Percentiles rank a stretch among this genome's conserved stretches.
Conservation (phyloP, 2,888 invertebrate species). For the Myopa testacea region DNA sequence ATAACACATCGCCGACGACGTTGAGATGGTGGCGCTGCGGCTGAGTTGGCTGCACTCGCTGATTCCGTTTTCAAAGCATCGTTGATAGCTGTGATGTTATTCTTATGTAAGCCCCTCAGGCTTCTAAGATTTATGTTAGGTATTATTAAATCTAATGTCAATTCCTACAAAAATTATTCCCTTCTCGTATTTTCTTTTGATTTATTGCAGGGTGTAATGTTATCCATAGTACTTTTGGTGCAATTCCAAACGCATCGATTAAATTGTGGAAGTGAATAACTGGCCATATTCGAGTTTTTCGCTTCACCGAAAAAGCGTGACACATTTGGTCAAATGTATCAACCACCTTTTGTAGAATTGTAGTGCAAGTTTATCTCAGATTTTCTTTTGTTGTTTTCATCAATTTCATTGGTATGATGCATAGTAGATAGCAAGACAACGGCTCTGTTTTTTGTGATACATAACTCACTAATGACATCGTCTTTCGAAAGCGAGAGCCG, state of each 20-base stretch:
- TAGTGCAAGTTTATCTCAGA: background rate
- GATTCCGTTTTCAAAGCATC: too few species aligned
- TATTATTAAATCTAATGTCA: too few species aligned
- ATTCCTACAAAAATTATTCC: too few species aligned
- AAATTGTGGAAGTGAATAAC: conserved; percentile 3
- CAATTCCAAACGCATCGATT: too few species aligned
- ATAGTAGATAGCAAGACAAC: conserved; percentile 1
- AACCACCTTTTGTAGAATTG: background rate
- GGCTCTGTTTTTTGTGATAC: conserved; percentile 1
- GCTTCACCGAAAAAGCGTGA: conserved; percentile 7
- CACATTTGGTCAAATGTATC: too few species aligned
- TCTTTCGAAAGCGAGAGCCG: background rate
- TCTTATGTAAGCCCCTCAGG: too few species aligned
- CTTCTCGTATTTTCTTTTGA: too few species aligned
- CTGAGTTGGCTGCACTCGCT: too few species aligned
- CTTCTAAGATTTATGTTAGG: too few species aligned
- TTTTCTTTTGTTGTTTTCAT: background rate
- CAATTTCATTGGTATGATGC: conserved; percentile 11
- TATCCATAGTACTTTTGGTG: background rate
- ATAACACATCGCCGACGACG: too few species aligned
- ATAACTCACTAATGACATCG: background rate
- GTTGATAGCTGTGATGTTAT: too few species aligned
- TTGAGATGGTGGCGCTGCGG: too few species aligned
- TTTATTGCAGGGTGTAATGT: background rate
- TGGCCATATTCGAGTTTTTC: conserved; percentile 1